phyloP scores from a whole-genome alignment of 2,113 vertebrate genomes.

The Oncorhynchus tshawytscha region DNA sequence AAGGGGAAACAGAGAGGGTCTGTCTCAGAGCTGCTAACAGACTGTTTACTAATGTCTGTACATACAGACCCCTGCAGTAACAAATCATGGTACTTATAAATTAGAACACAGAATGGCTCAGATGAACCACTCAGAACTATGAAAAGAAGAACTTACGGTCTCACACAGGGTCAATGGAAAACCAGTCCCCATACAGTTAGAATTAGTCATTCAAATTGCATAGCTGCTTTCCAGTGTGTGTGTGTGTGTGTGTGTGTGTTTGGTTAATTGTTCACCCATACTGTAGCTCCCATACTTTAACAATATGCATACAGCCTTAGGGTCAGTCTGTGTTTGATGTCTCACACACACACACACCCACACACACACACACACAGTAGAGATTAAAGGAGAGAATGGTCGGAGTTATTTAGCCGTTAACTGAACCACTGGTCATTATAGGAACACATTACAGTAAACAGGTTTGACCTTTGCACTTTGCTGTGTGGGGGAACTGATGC shows the following conservation, averaged over 20 bases:
- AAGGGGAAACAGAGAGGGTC: neutral
- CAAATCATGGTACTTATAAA: neutral
- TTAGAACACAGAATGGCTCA: neutral
- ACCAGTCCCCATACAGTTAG: too few species aligned
- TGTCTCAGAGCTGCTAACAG: neutral
- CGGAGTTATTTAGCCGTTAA: constrained; percentile 63
- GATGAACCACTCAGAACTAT: neutral
- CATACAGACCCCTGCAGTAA: neutral
- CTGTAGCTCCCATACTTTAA: constrained; percentile 24
- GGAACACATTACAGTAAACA: constrained; percentile 63
- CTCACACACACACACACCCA: constrained; percentile 1
- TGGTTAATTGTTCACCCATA: neutral
- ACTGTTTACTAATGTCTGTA: neutral
- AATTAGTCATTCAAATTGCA: too few species aligned
- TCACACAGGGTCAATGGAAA: neutral
- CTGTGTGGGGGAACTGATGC: constrained; percentile 39
- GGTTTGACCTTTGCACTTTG: constrained; percentile 66
- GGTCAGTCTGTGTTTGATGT: constrained; percentile 55
- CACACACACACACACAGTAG: constrained; percentile 45
- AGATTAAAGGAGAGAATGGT: constrained; percentile 51
- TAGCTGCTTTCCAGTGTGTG: neutral
- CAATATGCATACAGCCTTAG: constrained; percentile 39
- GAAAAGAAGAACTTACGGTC: neutral
- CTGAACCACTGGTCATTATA: constrained; percentile 64
- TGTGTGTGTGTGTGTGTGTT: neutral